These are phyloP conservation scores for Nasonovia ribisnigri DNA, from an alignment of 2,888 invertebrate genomes.

Conservation along the genomic window DNA sequence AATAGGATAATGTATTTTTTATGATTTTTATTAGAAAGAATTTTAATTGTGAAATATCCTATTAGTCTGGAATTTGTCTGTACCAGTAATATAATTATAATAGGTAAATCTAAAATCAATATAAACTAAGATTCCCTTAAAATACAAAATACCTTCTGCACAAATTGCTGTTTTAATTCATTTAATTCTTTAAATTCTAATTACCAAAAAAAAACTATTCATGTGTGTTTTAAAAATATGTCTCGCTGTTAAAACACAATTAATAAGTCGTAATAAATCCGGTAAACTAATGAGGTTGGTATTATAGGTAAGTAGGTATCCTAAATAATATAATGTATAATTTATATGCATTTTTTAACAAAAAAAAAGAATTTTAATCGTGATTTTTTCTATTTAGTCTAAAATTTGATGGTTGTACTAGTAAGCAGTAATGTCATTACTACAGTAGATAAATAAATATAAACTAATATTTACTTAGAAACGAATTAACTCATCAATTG, in stretches of 20 bases:
- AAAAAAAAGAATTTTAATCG: background rate
- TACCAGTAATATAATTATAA: background rate
- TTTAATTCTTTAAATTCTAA: background rate
- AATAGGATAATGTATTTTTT: no score
- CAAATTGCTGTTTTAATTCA: background rate
- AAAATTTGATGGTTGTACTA: background rate
- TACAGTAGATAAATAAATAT: background rate
- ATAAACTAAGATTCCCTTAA: background rate
- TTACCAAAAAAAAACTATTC: background rate
- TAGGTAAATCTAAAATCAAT: background rate
- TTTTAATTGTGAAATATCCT: no score
- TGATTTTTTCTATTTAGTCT: background rate
- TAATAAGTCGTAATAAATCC: background rate
- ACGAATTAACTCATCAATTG: background rate
- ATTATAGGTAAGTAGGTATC: no score
- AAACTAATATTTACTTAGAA: background rate
- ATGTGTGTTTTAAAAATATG: background rate
- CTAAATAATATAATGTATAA: no score
- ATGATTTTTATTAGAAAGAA: background rate
- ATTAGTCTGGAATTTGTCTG: background rate
- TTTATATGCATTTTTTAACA: background rate
- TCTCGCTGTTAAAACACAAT: background rate
- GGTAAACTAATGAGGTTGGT: background rate
- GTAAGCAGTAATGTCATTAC: background rate
- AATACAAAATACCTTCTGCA: background rate